Conservation (phyloP, 1,140 invertebrate species). For the Argopecten irradians region DNA sequence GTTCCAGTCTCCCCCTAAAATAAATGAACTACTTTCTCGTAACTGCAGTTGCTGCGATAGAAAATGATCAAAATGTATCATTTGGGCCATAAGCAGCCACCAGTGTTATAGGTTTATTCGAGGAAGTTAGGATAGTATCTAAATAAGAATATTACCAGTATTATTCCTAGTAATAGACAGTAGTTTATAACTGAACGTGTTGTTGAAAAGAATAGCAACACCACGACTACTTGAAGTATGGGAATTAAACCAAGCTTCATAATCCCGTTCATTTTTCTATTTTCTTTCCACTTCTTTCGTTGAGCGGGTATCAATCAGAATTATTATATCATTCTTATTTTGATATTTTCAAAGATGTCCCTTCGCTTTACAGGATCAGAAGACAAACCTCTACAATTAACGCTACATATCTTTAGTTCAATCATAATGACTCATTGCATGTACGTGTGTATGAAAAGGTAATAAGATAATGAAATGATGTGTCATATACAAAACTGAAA, state of each 20-base stretch:
- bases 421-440: no score
- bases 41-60: not conserved
- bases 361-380: no score
- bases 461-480: no score
- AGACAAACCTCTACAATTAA: no score
- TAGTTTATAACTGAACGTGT: not conserved
- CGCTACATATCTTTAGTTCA: no score
- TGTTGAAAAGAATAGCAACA: not conserved
- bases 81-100: not conserved
- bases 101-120: no score
- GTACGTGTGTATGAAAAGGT: no score
- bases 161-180: not conserved
- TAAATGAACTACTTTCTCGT: not conserved
- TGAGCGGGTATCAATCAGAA: constrained; percentile 12
- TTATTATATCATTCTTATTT: not conserved
- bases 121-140: no score
- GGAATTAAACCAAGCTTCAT: not conserved
- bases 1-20: constrained; percentile 25
- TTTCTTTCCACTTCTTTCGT: constrained; percentile 5
- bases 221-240: not conserved
- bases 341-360: constrained; percentile 1
- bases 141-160: not conserved
- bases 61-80: not conserved
- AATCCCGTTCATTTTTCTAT: not conserved
- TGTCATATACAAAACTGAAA: no score